These are phyloP conservation scores for Sylvilagus floridanus DNA, from an alignment of 2,797 vertebrate genomes.

Conservation along the genomic window DNA sequence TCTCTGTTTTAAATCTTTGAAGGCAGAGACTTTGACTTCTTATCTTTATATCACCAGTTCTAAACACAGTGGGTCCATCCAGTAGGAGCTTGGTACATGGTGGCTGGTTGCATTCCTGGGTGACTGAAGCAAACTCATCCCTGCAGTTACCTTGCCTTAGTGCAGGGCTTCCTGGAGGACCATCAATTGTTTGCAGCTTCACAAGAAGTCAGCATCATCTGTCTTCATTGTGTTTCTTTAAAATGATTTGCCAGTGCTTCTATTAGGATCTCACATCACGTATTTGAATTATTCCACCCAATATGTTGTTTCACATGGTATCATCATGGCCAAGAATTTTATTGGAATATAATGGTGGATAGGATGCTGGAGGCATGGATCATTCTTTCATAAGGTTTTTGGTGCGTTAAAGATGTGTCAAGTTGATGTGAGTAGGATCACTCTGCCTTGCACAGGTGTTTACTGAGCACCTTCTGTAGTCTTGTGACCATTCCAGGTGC, in stretches of 20 bases:
- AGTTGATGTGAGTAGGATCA: neutral
- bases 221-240: neutral
- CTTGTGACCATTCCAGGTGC: neutral
- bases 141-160: neutral
- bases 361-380: neutral
- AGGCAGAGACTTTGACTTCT: neutral
- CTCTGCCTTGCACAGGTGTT: neutral
- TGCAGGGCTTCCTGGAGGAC: neutral
- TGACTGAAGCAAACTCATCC: neutral
- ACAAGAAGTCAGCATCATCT: neutral
- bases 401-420: neutral
- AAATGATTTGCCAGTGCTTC: neutral
- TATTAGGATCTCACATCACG: neutral
- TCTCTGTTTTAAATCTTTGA: neutral
- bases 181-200: neutral
- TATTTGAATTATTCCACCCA: neutral
- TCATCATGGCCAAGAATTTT: neutral
- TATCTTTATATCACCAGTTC: neutral
- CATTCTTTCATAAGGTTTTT: neutral
- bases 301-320: neutral
- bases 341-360: neutral
- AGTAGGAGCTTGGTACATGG: neutral
- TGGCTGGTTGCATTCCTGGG: neutral
- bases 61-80: neutral
- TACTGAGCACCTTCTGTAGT: neutral